Conservation (phyloP, 2,113 vertebrate genomes). For the Lynx canadensis region DNA sequence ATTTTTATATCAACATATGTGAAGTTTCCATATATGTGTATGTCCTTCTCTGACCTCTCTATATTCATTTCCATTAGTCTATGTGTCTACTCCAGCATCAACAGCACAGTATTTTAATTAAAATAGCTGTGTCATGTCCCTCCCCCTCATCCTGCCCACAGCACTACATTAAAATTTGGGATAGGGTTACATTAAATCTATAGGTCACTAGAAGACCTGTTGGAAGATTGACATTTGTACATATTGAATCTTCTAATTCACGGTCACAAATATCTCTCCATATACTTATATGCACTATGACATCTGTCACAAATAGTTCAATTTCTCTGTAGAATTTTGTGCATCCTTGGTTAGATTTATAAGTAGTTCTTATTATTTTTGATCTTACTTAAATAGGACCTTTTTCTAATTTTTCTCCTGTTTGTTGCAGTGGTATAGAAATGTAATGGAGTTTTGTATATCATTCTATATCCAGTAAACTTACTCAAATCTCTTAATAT, state of each 20-base stretch:
- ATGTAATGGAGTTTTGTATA: neutral
- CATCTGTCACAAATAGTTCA: neutral
- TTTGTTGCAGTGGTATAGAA: neutral
- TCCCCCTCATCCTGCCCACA: neutral
- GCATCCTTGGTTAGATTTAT: neutral
- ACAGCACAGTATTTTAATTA: neutral
- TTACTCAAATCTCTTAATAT: neutral
- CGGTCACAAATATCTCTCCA: neutral
- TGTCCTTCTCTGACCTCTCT: neutral
- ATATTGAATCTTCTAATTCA: neutral
- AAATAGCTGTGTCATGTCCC: neutral
- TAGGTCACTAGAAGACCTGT: neutral
- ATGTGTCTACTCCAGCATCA: neutral
- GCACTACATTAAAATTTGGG: neutral
- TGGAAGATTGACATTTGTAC: neutral
- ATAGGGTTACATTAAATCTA: neutral
- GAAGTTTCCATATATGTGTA: neutral
- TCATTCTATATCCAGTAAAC: neutral
- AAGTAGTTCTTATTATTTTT: neutral
- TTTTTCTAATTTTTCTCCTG: neutral
- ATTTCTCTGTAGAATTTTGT: neutral
- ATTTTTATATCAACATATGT: neutral
- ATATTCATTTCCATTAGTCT: neutral
- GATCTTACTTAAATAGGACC: neutral
- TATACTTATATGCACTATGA: neutral